phyloP scores from a whole-genome alignment of 2,888 invertebrate species.

The Eurytoma californica region DNA sequence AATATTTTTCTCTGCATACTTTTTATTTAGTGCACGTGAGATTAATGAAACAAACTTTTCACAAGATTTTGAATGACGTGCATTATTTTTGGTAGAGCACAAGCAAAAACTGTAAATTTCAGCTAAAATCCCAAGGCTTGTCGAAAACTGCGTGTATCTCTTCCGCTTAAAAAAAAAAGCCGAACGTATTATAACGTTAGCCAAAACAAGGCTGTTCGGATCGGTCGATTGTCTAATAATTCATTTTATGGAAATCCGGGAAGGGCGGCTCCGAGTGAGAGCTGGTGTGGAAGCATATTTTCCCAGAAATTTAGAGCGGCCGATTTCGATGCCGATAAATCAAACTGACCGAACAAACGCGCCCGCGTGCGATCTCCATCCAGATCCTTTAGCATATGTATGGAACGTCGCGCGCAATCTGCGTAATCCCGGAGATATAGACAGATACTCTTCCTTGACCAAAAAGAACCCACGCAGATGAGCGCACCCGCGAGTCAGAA shows the following conservation, averaged over 20 bases:
- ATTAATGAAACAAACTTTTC: no score
- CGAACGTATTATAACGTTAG: constrained; percentile 46
- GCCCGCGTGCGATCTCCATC: constrained; percentile 64
- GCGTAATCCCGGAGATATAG: constrained; percentile 65
- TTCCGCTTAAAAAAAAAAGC: constrained; percentile 5
- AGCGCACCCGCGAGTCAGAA: neutral
- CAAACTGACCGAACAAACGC: constrained; percentile 70
- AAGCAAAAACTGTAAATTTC: constrained; percentile 30
- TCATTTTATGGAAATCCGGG: constrained; percentile 62
- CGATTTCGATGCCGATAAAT: constrained; percentile 72
- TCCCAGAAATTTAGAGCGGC: constrained; percentile 71
- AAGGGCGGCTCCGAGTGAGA: constrained; percentile 13
- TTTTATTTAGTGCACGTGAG: no score
- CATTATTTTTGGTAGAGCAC: neutral
- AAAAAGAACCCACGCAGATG: constrained; percentile 34
- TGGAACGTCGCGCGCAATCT: constrained; percentile 64
- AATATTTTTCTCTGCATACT: no score
- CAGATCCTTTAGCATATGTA: constrained; percentile 72
- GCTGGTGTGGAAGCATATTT: constrained; percentile 69
- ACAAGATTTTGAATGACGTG: no score
- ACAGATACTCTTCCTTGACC: constrained; percentile 1
- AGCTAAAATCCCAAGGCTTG: constrained; percentile 3
- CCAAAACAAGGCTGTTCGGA: constrained; percentile 9
- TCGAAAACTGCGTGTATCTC: neutral
- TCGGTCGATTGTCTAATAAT: constrained; percentile 58